phyloP scores from a whole-genome alignment of 1,140 invertebrate species.

The Tribolium madens region DNA sequence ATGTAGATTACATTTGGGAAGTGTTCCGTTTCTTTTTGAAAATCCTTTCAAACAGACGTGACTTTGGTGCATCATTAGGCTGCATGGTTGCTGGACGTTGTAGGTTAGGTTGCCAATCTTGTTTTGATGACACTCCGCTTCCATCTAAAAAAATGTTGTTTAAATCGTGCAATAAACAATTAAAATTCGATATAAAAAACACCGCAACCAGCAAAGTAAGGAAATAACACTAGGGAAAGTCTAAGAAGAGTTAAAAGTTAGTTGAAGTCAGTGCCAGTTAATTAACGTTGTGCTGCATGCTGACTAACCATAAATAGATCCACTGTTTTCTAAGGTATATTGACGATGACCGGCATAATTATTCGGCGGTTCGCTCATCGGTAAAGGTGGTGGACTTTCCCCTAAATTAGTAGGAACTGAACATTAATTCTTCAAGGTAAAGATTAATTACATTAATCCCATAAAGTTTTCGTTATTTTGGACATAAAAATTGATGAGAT shows the following conservation, averaged over 20 bases:
- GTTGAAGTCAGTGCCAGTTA: constrained; percentile 45
- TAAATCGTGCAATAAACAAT: background rate
- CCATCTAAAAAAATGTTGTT: constrained; percentile 43
- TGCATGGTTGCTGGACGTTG: constrained; percentile 51
- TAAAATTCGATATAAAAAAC: background rate
- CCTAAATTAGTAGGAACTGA: constrained; percentile 55
- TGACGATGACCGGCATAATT: constrained; percentile 51
- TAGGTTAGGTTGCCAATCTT: constrained; percentile 50
- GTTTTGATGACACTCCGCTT: constrained; percentile 35
- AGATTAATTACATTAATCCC: constrained; percentile 18
- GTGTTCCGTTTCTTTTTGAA: constrained; percentile 56
- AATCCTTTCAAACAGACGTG: constrained; percentile 54
- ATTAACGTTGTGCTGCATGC: constrained; percentile 44
- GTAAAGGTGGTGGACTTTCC: constrained; percentile 63
- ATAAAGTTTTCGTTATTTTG: constrained; percentile 14
- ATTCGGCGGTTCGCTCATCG: constrained; percentile 60
- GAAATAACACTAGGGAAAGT: constrained; percentile 17
- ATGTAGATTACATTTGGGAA: constrained; percentile 54
- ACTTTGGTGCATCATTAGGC: constrained; percentile 54
- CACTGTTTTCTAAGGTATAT: constrained; percentile 55
- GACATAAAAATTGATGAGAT: constrained; percentile 9
- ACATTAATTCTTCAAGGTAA: constrained; percentile 14
- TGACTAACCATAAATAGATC: constrained; percentile 59
- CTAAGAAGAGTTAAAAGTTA: constrained; percentile 33
- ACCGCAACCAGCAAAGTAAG: background rate